A percentile compares a stretch with the other conserved stretches of the same genome.
Conservation (phyloP, 2,113 vertebrate species). For the Cariama cristata region DNA sequence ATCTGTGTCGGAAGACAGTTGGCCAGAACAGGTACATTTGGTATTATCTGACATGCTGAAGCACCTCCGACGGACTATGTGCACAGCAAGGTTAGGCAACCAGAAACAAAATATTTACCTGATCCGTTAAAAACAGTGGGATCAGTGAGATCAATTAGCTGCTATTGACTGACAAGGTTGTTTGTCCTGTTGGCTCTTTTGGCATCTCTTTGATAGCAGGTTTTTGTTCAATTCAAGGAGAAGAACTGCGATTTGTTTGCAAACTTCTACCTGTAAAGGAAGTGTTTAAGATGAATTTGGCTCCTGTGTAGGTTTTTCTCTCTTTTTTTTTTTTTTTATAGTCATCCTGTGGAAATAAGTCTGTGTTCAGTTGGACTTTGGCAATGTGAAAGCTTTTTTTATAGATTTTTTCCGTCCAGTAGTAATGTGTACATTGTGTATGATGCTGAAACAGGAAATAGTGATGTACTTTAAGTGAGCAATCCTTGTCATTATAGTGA, state of each 20-base stretch:
- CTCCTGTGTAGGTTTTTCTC: not conserved
- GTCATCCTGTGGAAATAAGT: slow-evolving; percentile 71
- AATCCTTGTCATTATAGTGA: slow-evolving; percentile 11
- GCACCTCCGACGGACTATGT: not conserved
- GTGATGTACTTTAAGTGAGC: not conserved
- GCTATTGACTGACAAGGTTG: not conserved
- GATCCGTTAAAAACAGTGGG: not conserved
- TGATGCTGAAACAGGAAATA: not conserved
- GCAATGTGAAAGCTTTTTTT: not conserved
- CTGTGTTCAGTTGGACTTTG: slow-evolving; percentile 50
- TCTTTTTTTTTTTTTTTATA: not conserved
- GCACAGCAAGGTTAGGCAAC: not conserved
- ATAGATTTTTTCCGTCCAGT: slow-evolving; percentile 22
- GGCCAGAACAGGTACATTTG: not conserved
- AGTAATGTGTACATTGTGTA: slow-evolving; percentile 13
- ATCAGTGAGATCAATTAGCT: slow-evolving; percentile 31
- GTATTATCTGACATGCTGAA: not conserved
- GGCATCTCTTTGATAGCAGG: not conserved
- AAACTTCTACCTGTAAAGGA: slow-evolving; percentile 50
- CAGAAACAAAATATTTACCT: slow-evolving; percentile 16
- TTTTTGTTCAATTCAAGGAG: slow-evolving; percentile 32
- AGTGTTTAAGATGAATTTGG: slow-evolving; percentile 62
- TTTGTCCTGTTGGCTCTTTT: not conserved
- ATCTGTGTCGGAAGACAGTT: not conserved
- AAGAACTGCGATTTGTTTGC: slow-evolving; percentile 21